Evolutionary conservation across 2,113 vertebrate genomes (phyloP), one percentile per base, ranked within the genome.

Genomic region (Gyps fulvus): DNA sequence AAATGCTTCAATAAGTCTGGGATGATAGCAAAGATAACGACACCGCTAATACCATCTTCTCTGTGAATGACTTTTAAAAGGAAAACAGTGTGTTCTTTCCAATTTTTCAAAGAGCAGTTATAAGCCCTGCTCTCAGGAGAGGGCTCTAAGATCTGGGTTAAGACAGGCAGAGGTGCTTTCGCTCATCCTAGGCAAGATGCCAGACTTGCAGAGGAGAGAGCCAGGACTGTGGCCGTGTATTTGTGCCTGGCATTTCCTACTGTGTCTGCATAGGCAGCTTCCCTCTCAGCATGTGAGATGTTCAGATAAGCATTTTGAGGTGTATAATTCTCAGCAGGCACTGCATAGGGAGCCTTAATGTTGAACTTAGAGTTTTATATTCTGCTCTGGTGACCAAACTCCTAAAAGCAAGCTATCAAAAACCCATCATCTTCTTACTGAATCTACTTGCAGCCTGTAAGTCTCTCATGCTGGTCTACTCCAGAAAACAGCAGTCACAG

Each of bases 351-450:
- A 93, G 55, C 55, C 94, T 97, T 95, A 96, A 95, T 65, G 36
- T 43, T 81, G 36, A 84, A 95, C 69, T 95, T 96, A 83, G 65
- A 96, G 84, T 94, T 94, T 67, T 59, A 62, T 50, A 86, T 86
- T 69, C 81, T 91, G 49, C 21, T 58, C 71, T 92, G 61, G 45
- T 92, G 59, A 93, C 20, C n/a, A 67, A 81, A 89, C 74, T 95
- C 79, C 71, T 83, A 78, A 89, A 93, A 76, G 34, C 23, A 79
- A 92, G 38, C 45, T 70, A 59, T 70, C 88, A 52, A 87, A 62
- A 62, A 5, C 0, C 31, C 40, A 57, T 52, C 8, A 22, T 83
- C 15, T 62, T 78, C 71, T 67, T 74, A 42, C n/a, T 36, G 81
- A 29, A 45, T 72, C 12, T 74, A 67, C 57, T 63, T 36, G 29